phyloP scores from a whole-genome alignment of 2,113 vertebrate species.

The Apteryx owenii region DNA sequence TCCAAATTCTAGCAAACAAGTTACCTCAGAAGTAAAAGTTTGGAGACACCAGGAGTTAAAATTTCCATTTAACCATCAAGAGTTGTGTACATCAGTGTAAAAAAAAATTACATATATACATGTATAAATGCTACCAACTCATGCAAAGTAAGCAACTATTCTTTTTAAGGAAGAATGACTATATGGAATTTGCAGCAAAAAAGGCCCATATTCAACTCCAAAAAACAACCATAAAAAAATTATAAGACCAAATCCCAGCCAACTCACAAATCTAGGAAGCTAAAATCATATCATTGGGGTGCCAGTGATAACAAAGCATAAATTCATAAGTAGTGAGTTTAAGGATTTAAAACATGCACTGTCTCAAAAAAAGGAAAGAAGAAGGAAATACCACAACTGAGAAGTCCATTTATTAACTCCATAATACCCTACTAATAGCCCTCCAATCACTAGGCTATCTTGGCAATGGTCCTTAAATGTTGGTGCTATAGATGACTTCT shows the following conservation, averaged over 20 bases:
- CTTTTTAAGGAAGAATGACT: not conserved
- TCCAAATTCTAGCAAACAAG: not conserved
- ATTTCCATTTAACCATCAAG: not conserved
- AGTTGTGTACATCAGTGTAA: not conserved
- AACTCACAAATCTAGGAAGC: not conserved
- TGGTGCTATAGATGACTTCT: not conserved
- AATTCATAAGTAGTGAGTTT: not conserved
- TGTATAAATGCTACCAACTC: not conserved
- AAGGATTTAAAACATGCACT: not conserved
- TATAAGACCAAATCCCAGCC: not conserved
- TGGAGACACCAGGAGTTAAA: not conserved
- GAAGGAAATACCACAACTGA: not conserved
- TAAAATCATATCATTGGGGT: not conserved
- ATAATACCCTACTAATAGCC: not conserved
- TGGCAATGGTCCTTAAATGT: not conserved
- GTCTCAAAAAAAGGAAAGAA: not conserved
- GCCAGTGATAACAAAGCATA: not conserved
- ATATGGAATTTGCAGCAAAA: not conserved
- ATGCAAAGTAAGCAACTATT: not conserved
- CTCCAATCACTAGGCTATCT: not conserved
- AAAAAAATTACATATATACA: not conserved
- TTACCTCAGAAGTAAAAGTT: not conserved
- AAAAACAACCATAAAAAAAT: not conserved
- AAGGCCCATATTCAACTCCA: not conserved
- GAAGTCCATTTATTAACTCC: not conserved